Percentiles rank a stretch among this genome's conserved stretches.
These are phyloP conservation scores for Liopterus haemorrhoidalis DNA, from an alignment of 2,888 invertebrate species.

Conservation along the genomic window DNA sequence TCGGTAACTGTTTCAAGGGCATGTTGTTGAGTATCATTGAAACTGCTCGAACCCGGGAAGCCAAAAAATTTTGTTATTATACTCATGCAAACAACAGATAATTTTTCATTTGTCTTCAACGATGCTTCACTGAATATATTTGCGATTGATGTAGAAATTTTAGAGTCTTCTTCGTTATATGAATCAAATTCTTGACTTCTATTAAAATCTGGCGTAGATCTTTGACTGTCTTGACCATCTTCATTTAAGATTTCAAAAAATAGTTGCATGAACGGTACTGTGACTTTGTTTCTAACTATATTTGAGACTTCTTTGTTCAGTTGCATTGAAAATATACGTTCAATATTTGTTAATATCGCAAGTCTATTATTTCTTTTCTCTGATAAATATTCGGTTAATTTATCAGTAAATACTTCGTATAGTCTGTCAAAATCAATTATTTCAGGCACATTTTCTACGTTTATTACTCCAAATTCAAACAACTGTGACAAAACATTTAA, in stretches of 20 bases:
- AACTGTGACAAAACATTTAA: conserved; percentile 28
- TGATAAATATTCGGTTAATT: conserved; percentile 6
- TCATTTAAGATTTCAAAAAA: conserved; percentile 26
- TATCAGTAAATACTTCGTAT: conserved; percentile 5
- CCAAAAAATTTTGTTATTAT: conserved; percentile 36
- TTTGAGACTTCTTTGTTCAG: conserved; percentile 16
- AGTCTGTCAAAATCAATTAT: too few species aligned
- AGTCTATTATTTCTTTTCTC: conserved; percentile 7
- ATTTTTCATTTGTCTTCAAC: conserved; percentile 19
- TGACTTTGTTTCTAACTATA: conserved; percentile 19
- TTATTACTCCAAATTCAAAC: conserved; percentile 23
- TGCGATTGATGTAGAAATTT: conserved; percentile 1
- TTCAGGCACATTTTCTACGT: conserved; percentile 18
- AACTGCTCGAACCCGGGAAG: conserved; percentile 27
- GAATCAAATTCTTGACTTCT: too few species aligned
- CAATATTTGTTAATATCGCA: conserved; percentile 22
- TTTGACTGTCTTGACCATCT: too few species aligned
- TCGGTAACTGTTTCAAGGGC: conserved; percentile 32
- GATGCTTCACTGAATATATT: conserved; percentile 12
- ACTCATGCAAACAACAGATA: conserved; percentile 29
- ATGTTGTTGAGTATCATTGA: conserved; percentile 32
- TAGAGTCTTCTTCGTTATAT: conserved; percentile 11
- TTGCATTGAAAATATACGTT: conserved; percentile 23
- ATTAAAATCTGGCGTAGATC: too few species aligned
- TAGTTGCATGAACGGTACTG: conserved; percentile 22